Conservation (phyloP, 1,140 invertebrate species). For the Drosophila littoralis region DNA sequence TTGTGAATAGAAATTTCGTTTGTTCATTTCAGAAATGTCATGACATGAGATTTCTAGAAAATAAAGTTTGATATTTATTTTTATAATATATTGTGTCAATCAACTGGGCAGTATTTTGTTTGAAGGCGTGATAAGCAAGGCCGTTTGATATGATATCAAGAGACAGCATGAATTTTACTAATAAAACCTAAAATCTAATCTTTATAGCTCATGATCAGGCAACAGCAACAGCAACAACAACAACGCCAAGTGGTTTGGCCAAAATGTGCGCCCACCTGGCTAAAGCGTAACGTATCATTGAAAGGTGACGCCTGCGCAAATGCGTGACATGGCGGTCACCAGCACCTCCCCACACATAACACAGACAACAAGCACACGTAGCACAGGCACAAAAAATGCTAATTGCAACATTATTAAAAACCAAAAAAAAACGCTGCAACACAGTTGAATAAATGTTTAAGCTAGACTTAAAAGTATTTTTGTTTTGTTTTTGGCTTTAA, state of each 20-base stretch:
- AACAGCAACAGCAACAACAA: slow-evolving; percentile 14
- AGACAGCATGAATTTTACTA: slow-evolving; percentile 1
- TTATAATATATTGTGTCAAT: not conserved
- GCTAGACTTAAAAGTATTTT: slow-evolving; percentile 6
- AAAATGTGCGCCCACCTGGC: slow-evolving; percentile 49
- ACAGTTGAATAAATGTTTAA: slow-evolving; percentile 5
- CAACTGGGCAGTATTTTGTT: slow-evolving; percentile 2
- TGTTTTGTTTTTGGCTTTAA: slow-evolving; percentile 39
- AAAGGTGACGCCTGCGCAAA: slow-evolving; percentile 69
- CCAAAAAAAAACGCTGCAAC: slow-evolving; percentile 32
- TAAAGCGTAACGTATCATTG: slow-evolving; percentile 39
- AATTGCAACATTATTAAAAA: slow-evolving; percentile 67
- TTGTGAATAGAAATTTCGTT: not conserved
- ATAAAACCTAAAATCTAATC: slow-evolving; percentile 15
- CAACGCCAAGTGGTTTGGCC: slow-evolving; percentile 32
- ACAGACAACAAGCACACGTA: slow-evolving; percentile 29
- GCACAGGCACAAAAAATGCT: slow-evolving; percentile 62
- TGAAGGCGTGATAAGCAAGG: slow-evolving; percentile 17
- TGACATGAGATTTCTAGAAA: not conserved
- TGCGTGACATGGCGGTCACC: slow-evolving; percentile 58
- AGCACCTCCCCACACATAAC: slow-evolving; percentile 38
- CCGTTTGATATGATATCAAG: slow-evolving; percentile 15
- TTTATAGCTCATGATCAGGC: slow-evolving; percentile 30
- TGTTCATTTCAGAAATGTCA: not conserved
- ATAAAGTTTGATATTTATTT: not conserved